Evolutionary conservation across 2,888 invertebrate genomes (phyloP).

Genomic region (Notocelia uddmanniana): DNA sequence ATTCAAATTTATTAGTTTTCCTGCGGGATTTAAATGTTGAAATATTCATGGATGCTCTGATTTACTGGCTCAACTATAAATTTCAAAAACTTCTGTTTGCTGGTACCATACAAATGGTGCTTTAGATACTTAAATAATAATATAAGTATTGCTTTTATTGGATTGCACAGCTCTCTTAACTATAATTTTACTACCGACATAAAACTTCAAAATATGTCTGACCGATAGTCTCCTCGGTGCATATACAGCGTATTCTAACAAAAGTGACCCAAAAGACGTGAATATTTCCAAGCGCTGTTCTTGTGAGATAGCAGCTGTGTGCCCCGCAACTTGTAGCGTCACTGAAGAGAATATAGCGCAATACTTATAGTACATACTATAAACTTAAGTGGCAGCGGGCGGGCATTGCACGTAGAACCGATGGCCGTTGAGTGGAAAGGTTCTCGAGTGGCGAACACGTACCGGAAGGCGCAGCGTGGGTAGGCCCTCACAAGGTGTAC

Average conservation of each 20-base stretch:
- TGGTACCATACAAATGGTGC: too few relatives aligned
- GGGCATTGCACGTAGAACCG: too few relatives aligned
- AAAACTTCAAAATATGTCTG: not conserved
- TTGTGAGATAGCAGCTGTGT: slow-evolving; percentile 12
- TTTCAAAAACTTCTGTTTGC: not conserved
- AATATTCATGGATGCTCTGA: not conserved
- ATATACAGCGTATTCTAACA: not conserved
- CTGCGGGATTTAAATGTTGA: not conserved
- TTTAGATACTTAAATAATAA: too few relatives aligned
- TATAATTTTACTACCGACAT: not conserved
- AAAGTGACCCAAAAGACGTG: not conserved
- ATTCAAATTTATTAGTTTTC: slow-evolving; percentile 5
- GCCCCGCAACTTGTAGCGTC: not conserved
- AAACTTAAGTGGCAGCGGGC: too few relatives aligned
- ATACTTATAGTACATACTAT: slow-evolving; percentile 2
- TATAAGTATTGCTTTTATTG: too few relatives aligned
- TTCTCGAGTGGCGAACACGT: too few relatives aligned
- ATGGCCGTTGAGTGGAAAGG: too few relatives aligned
- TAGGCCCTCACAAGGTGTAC: too few relatives aligned
- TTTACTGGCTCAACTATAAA: not conserved
- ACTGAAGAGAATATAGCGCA: not conserved
- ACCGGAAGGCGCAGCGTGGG: too few relatives aligned
- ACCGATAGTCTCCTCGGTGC: not conserved
- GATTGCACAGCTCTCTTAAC: not conserved
- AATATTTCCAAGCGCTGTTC: slow-evolving; percentile 9